These are phyloP conservation scores for Tetrao urogallus DNA, from an alignment of 2,113 vertebrate genomes.

Conservation along the genomic window DNA sequence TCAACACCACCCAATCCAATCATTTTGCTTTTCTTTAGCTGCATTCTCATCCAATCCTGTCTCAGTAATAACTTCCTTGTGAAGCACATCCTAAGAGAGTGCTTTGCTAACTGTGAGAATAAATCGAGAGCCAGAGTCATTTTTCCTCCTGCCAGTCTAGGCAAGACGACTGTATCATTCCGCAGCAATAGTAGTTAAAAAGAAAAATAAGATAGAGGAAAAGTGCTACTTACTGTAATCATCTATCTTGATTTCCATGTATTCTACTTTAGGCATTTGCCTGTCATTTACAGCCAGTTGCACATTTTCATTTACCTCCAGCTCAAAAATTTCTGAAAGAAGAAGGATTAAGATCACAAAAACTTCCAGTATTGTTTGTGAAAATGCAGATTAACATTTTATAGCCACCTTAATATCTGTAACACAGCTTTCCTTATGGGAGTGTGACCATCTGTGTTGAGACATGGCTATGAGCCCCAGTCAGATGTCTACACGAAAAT, in stretches of 20 bases:
- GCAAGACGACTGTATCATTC: constrained; percentile 18
- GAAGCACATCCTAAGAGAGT: constrained; percentile 8
- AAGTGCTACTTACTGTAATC: constrained; percentile 88
- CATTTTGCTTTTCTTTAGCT: constrained; percentile 18
- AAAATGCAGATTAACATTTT: constrained; percentile 21
- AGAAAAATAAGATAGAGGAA: neutral
- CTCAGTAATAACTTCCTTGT: constrained; percentile 8
- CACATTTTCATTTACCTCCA: constrained; percentile 90
- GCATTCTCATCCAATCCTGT: constrained; percentile 17
- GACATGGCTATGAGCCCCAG: neutral
- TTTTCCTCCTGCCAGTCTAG: constrained; percentile 23
- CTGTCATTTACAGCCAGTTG: constrained; percentile 80
- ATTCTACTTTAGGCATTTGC: constrained; percentile 93
- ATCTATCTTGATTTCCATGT: constrained; percentile 83
- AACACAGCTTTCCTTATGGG: neutral
- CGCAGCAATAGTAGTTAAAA: neutral
- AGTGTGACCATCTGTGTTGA: neutral
- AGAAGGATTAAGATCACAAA: neutral
- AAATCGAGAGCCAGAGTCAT: constrained; percentile 32
- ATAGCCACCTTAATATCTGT: neutral
- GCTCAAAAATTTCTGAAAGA: constrained; percentile 84
- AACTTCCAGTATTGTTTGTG: neutral
- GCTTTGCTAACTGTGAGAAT: constrained; percentile 36
- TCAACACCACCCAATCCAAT: neutral
- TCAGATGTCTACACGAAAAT: neutral